These are phyloP conservation scores for Itoplectis maculator DNA, from an alignment of 2,888 invertebrate species.

Conservation along the genomic window DNA sequence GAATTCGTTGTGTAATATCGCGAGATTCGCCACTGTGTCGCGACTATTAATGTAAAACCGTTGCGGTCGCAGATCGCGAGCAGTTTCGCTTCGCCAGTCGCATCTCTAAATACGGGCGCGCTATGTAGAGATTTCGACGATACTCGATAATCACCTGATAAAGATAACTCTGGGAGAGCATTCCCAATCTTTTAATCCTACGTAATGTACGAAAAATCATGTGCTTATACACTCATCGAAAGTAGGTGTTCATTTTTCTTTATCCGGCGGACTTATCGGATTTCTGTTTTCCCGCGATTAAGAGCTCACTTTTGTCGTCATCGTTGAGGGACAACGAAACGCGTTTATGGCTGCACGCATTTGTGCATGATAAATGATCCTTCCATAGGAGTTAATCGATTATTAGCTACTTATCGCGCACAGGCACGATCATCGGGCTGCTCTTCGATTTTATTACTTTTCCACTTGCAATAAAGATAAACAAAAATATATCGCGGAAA, in stretches of 20 bases:
- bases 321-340: slow-evolving; percentile 4
- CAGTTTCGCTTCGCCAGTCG: too few species aligned
- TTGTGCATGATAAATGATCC: neutral
- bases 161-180: slow-evolving; percentile 3
- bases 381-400: neutral
- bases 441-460: too few species aligned
- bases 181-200: neutral
- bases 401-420: too few species aligned
- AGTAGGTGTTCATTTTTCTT: neutral
- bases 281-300: slow-evolving; percentile 1
- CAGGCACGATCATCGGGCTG: too few species aligned
- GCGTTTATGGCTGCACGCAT: neutral
- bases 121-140: slow-evolving; percentile 17
- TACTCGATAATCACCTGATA: neutral
- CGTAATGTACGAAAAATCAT: neutral
- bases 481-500: too few species aligned
- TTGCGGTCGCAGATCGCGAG: too few species aligned
- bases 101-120: too few species aligned
- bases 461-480: too few species aligned
- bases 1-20: too few species aligned
- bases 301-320: neutral
- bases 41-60: too few species aligned
- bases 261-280: neutral
- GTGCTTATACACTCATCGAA: neutral
- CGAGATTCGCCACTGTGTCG: too few species aligned